phyloP scores from a whole-genome alignment of 2,888 invertebrate species.

The Ophonus ardosiacus region DNA sequence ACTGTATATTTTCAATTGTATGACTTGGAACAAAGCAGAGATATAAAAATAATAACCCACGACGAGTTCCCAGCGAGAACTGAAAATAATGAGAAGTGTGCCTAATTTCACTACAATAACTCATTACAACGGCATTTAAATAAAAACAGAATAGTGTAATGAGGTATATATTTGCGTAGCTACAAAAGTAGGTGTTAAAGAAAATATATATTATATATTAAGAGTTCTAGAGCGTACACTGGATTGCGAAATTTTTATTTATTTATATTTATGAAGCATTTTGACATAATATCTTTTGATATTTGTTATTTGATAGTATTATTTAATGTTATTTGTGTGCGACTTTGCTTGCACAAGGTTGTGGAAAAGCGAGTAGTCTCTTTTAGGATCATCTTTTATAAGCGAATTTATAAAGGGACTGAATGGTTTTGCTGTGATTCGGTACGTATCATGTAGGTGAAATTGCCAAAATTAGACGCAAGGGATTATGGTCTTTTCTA shows the following conservation, averaged over 20 bases:
- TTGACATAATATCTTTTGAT: conserved; percentile 57
- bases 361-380: conserved; percentile 16
- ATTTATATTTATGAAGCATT: conserved; percentile 61
- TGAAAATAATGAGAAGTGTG: conserved; percentile 71
- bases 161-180: conserved; percentile 61
- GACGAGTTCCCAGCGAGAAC: conserved; percentile 43
- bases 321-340: conserved; percentile 55
- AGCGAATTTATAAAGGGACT: conserved; percentile 47
- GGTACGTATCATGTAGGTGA: conserved; percentile 45
- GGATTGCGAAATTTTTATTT: conserved; percentile 58
- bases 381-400: conserved; percentile 7
- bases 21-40: conserved; percentile 66
- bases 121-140: conserved; percentile 64
- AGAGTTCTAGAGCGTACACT: conserved; percentile 62
- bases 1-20: conserved; percentile 68
- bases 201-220: conserved; percentile 62
- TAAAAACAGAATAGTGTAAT: conserved; percentile 53
- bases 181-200: conserved; percentile 57
- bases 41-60: conserved; percentile 54
- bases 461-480: conserved; percentile 52
- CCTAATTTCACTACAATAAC: conserved; percentile 74
- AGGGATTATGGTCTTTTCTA: conserved; percentile 22
- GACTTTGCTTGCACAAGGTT: conserved; percentile 23
- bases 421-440: conserved; percentile 53
- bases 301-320: conserved; percentile 59